Conservation (phyloP, 2,888 invertebrate species). For the Aleiodes testaceus region DNA sequence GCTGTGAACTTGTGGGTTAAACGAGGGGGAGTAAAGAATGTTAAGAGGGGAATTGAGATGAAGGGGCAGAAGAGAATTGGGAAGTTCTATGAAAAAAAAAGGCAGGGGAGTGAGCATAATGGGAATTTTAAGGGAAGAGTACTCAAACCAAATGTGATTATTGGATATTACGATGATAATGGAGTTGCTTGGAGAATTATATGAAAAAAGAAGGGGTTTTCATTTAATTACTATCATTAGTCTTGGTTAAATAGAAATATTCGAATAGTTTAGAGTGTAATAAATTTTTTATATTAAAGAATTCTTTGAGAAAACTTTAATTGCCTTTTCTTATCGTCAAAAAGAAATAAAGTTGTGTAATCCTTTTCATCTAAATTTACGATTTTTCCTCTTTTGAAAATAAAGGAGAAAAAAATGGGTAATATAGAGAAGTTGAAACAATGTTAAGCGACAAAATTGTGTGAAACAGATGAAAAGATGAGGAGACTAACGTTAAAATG, state of each 20-base stretch:
- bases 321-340: too few relatives aligned
- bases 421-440: not conserved
- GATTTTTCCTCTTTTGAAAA: not conserved
- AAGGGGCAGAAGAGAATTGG: not conserved
- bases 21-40: not conserved
- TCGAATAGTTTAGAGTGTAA: too few relatives aligned
- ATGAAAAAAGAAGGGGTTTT: not conserved
- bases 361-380: too few relatives aligned
- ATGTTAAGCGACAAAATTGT: not conserved
- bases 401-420: not conserved
- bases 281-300: too few relatives aligned
- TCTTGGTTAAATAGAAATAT: too few relatives aligned
- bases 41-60: not conserved
- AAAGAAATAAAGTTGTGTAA: too few relatives aligned
- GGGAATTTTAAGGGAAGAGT: not conserved
- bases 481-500: conserved; percentile 15
- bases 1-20: conserved; percentile 45
- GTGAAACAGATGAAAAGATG: not conserved
- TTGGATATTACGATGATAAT: conserved; percentile 11
- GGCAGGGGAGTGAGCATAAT: not conserved
- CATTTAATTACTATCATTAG: too few relatives aligned
- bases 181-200: not conserved
- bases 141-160: conserved; percentile 26
- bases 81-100: conserved; percentile 12
- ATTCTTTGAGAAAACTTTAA: too few relatives aligned